A percentile compares a stretch with the other conserved stretches of the same genome.
These are phyloP conservation scores for Heterodera carotae DNA, from an alignment of 1,140 invertebrate species.

Conservation along the genomic window DNA sequence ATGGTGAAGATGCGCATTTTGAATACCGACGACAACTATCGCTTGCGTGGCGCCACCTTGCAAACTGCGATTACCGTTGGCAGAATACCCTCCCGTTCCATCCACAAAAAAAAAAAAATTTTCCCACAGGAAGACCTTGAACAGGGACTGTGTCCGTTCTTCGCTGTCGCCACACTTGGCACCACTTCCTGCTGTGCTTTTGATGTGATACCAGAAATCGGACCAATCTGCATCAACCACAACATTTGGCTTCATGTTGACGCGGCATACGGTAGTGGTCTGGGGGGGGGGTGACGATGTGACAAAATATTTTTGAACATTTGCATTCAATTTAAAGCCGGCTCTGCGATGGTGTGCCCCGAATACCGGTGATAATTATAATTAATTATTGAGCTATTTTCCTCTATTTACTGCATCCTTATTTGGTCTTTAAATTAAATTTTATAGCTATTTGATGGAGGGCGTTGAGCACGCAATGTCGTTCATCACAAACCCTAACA, in stretches of 20 bases:
- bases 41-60: constrained; percentile 83
- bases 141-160: constrained; percentile 89
- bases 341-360: constrained; percentile 88
- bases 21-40: constrained; percentile 89
- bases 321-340: constrained; percentile 71
- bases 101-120: no score
- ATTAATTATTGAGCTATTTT: no score
- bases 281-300: not conserved
- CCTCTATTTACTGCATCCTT: no score
- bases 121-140: constrained; percentile 80
- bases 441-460: constrained; percentile 70
- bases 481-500: constrained; percentile 97
- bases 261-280: constrained; percentile 73
- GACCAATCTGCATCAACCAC: constrained; percentile 77
- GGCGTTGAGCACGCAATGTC: constrained; percentile 88
- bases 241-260: constrained; percentile 73
- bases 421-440: not conserved
- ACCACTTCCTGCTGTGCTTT: constrained; percentile 92
- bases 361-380: constrained; percentile 83
- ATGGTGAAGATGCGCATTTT: constrained; percentile 95
- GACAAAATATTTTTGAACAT: not conserved
- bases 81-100: no score
- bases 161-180: constrained; percentile 78
- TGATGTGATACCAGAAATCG: constrained; percentile 86
- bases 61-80: constrained; percentile 75